phyloP scores from a whole-genome alignment of 1,140 invertebrate species.

The Caerostris extrusa region DNA sequence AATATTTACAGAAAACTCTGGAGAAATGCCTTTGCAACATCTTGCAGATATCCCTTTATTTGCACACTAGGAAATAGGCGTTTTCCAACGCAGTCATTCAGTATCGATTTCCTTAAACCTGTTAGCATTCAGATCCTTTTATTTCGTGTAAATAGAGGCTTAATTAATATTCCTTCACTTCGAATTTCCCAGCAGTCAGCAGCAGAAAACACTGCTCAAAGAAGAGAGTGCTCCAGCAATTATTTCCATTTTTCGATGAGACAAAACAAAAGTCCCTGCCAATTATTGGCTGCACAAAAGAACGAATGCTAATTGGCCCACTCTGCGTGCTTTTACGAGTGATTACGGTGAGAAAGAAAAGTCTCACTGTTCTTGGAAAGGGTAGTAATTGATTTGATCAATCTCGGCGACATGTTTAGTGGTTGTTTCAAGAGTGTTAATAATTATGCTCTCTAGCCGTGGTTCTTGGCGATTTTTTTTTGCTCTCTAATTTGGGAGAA shows the following conservation, averaged over 20 bases:
- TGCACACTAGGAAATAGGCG: too few species aligned
- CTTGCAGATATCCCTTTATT: too few species aligned
- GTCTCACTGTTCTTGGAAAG: background rate
- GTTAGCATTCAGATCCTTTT: slow-evolving; percentile 14
- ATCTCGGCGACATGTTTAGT: background rate
- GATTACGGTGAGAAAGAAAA: background rate
- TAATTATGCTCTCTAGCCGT: background rate
- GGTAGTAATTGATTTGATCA: slow-evolving; percentile 3
- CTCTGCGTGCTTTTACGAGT: background rate
- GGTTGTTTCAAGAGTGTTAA: slow-evolving; percentile 1
- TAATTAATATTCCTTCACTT: slow-evolving; percentile 4
- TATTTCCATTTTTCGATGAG: slow-evolving; percentile 1
- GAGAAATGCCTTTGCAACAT: too few species aligned
- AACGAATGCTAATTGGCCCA: slow-evolving; percentile 7
- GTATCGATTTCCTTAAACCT: slow-evolving; percentile 10
- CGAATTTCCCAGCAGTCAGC: background rate
- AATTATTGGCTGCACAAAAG: background rate
- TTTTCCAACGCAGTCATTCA: too few species aligned
- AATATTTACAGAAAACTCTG: too few species aligned
- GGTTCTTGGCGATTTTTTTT: background rate
- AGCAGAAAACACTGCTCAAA: background rate
- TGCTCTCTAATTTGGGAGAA: background rate
- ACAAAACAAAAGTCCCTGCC: background rate
- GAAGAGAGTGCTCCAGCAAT: background rate
- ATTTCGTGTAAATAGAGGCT: background rate